A percentile compares a stretch with the other conserved stretches of the same genome.
phyloP scores from a whole-genome alignment of 1,140 invertebrate species.

The Cyrtorhinus lividipennis region DNA sequence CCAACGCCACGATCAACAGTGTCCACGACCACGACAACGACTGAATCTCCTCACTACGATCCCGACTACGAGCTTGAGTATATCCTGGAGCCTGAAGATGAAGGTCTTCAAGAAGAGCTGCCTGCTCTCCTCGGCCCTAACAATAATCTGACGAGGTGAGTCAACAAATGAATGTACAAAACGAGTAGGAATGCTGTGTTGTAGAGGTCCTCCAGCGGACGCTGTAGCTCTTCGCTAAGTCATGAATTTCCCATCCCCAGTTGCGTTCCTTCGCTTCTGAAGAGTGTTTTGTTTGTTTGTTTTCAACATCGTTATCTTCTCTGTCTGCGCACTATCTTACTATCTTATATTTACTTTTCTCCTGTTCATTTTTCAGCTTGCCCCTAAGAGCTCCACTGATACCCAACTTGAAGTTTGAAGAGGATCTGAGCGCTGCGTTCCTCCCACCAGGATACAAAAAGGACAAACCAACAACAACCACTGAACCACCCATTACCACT shows the following conservation, averaged over 20 bases:
- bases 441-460: slow-evolving; percentile 12
- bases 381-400: background rate
- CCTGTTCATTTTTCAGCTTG: background rate
- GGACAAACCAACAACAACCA: background rate
- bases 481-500: slow-evolving; percentile 1
- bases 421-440: slow-evolving; percentile 6
- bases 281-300: too few species aligned
- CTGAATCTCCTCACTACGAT: slow-evolving; percentile 11
- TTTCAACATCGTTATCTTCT: too few species aligned
- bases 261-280: too few species aligned
- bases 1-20: slow-evolving; percentile 1
- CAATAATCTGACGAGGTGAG: background rate
- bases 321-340: too few species aligned
- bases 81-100: slow-evolving; percentile 8
- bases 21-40: slow-evolving; percentile 12
- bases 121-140: background rate
- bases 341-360: too few species aligned
- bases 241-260: too few species aligned
- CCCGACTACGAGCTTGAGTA: slow-evolving; percentile 17
- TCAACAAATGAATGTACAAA: too few species aligned
- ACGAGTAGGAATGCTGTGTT: too few species aligned
- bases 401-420: slow-evolving; percentile 1
- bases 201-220: too few species aligned
- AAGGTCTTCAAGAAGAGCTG: background rate
- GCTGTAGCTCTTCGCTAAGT: too few species aligned